Base-by-base conservation (phyloP, 2,888 invertebrate species). In the Gerris lacustris region DNA sequence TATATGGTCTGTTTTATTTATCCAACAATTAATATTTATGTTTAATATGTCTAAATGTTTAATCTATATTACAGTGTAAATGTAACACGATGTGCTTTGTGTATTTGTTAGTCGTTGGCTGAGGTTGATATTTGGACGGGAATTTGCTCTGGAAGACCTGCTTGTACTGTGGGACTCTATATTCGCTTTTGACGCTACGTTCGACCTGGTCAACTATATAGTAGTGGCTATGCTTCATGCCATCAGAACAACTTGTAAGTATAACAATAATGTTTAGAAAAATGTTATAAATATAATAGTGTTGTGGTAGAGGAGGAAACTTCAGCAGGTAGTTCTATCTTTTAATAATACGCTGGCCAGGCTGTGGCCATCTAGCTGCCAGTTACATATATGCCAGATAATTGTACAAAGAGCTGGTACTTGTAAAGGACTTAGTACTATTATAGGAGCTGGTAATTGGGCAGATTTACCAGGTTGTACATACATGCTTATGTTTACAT, bases 81-180 rank as follows among this genome's bases (percentile, higher is more conserved):
- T 31, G 31, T 31, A 31, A 4, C 31, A 31, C 31, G 31, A 31
- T 31, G 31, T 31, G 31, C 4, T 31, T 31, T 31, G 31, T 31
- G 31, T 31, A 31, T 31, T 63, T 78, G 80, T 64, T 78, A 92
- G 92, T 73, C 90, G 92, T 1, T 93, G 93, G 93, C 81, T 93
- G 45, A 85, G 92, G 6, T 81, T 94, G 71, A 81, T 93, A 17
- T 94, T 93, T 81, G 92, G 92, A 0, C 84, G 93, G 5, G 93
- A 93, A 81, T 92, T 92, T 80, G 86, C 89, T 4, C 84, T 92
- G 72, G 83, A 87, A 69, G 92, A 92, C 77, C 80, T 92, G 67
- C 83, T 93, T 1, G 85, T 87, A 69, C 80, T 93, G 6, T 93
- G 93, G 93, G 92, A 94, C 76, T 90, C 90, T 70, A 85, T 92